These are phyloP conservation scores for Helicolenus hilgendorfi DNA, from an alignment of 2,797 vertebrate species.

Conservation along the genomic window DNA sequence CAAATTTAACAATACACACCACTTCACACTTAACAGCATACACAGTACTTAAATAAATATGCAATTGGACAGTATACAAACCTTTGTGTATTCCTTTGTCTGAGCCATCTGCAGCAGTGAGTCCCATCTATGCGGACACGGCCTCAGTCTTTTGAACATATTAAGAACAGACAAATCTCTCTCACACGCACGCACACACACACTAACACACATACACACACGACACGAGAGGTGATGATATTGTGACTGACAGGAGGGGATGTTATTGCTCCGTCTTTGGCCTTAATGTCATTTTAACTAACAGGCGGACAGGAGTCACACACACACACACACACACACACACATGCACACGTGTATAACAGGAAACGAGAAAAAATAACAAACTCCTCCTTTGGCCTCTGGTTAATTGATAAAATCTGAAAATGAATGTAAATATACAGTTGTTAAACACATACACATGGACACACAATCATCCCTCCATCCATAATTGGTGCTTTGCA, in stretches of 20 bases:
- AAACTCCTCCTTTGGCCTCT: conserved; percentile 48
- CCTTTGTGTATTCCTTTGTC: neutral
- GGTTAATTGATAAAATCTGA: conserved; percentile 39
- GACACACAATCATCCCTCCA: neutral
- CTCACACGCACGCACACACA: neutral
- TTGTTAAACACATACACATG: neutral
- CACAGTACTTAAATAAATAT: neutral
- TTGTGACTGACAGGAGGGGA: conserved; percentile 51
- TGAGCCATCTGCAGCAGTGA: conserved; percentile 25
- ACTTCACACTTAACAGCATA: neutral
- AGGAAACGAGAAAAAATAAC: conserved; percentile 44
- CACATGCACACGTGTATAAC: neutral
- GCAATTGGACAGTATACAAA: neutral
- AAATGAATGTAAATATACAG: conserved; percentile 38
- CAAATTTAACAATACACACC: neutral
- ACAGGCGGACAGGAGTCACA: conserved; percentile 37
- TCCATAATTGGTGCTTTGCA: conserved; percentile 21
- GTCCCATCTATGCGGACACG: neutral
- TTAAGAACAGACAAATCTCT: neutral
- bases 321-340: neutral
- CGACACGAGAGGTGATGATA: conserved; percentile 27
- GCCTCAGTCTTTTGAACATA: conserved; percentile 15
- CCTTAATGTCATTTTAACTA: conserved; percentile 42
- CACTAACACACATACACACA: neutral
- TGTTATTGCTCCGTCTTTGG: conserved; percentile 54